Evolutionary conservation across 2,113 vertebrate species (phyloP).

Genomic region (Bungarus multicinctus): DNA sequence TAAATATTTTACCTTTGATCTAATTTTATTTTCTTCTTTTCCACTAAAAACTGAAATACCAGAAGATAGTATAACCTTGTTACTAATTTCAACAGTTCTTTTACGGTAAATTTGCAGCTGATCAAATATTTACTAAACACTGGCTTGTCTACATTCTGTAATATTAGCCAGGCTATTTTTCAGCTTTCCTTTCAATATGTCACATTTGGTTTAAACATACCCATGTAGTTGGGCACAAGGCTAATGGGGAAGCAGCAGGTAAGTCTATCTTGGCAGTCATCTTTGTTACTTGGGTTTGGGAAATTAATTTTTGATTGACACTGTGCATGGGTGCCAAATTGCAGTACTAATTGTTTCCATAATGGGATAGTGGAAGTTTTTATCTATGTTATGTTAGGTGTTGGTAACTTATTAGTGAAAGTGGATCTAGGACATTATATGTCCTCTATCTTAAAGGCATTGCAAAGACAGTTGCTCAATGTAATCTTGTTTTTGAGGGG

Average conservation of each 20-base stretch:
- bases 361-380: background rate
- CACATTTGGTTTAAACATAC: background rate
- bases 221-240: background rate
- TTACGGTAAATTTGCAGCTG: background rate
- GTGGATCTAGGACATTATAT: background rate
- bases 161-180: background rate
- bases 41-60: background rate
- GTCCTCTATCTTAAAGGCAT: background rate
- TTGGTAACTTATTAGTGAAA: accelerated
- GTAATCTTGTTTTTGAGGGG: background rate
- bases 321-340: background rate
- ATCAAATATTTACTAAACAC: background rate
- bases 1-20: background rate
- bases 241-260: accelerated
- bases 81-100: background rate
- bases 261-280: background rate
- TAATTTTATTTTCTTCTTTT: background rate
- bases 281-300: accelerated
- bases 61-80: background rate
- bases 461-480: background rate
- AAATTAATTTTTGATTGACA: conserved; percentile 9
- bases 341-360: accelerated
- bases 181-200: background rate
- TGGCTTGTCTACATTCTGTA: background rate
- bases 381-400: background rate